Conservation (phyloP, 2,797 vertebrate genomes). For the Pterois miles region DNA sequence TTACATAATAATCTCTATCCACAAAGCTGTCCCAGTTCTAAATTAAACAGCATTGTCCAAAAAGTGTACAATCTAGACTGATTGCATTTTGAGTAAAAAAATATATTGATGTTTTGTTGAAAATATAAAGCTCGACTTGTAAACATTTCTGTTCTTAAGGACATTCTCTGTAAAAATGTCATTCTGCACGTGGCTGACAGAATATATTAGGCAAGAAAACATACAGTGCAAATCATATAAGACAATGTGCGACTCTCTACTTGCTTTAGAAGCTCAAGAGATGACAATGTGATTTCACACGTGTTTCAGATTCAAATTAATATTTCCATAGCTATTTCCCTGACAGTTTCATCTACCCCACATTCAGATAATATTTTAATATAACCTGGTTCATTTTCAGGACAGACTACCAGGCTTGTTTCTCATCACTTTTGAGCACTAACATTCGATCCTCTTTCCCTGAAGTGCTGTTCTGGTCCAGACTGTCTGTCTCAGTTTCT, state of each 20-base stretch:
- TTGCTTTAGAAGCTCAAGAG: background rate
- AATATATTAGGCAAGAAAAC: background rate
- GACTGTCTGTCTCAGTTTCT: slow-evolving; percentile 1
- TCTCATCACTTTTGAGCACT: background rate
- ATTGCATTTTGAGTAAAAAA: slow-evolving; percentile 26
- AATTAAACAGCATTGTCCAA: background rate
- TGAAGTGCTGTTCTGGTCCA: slow-evolving; percentile 1
- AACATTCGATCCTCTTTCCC: background rate
- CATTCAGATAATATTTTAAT: background rate
- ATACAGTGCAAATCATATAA: slow-evolving; percentile 2
- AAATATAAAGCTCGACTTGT: slow-evolving; percentile 52
- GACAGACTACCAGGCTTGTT: background rate
- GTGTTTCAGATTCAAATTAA: background rate
- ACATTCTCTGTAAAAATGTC: background rate
- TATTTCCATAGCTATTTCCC: background rate
- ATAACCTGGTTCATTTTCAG: background rate
- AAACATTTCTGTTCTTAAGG: slow-evolving; percentile 26
- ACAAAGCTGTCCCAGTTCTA: background rate
- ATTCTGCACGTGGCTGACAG: background rate
- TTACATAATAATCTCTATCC: background rate
- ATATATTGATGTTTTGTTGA: slow-evolving; percentile 12
- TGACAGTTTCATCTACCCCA: background rate
- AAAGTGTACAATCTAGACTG: background rate
- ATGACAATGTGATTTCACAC: background rate
- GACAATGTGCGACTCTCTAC: background rate